Base-by-base conservation (phyloP, 2,797 vertebrate genomes). In the Amblyraja radiata region DNA sequence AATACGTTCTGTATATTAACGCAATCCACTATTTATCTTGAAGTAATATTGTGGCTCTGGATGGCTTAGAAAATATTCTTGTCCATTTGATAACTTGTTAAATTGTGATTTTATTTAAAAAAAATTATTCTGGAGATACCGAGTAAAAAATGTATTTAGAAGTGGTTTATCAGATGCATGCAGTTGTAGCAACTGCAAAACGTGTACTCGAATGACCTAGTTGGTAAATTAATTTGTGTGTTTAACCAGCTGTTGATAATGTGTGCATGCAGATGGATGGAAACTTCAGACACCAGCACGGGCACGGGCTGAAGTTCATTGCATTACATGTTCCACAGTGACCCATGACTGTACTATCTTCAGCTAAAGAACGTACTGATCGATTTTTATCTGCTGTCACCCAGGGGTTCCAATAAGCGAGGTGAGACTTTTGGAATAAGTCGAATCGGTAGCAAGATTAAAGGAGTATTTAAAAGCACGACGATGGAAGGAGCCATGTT, bases 341-440 rank as follows among this genome's bases (percentile, higher is more conserved):
- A 8, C 90, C 81, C 0, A 13, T 93, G 16, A 54, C 71, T 94
- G 21, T 94, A 93, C 93, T 14, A 76, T 93, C 93, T 94, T 93
- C 23, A 54, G 65, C 36, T 88, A 68, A 36, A 68, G 63, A n/a
- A 68, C 58, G 86, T 86, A n/a, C 73, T 74, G 39, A 77, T 54
- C 25, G 6, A 92, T 74, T 54, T 74, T 74, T 76, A 11, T 92
- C 25, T 88, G 61, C 63, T 92, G 71, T 76, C 18, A 0, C 68
- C 93, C 36, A 99, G 98, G 94, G 98, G 96, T 94, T 94, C 96
- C 0, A 97, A 97, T 0, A 98, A 97, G 93, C 98, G 98, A 77
- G 98, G 98, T n/a, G 99, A 99, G 94, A 95, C 98, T 0, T 99
- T 98, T 83, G 98, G 97, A 54, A 99, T 99, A 96, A 97, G 98